Base-by-base conservation (phyloP, 2,113 vertebrate species). In the Burhinus oedicnemus region DNA sequence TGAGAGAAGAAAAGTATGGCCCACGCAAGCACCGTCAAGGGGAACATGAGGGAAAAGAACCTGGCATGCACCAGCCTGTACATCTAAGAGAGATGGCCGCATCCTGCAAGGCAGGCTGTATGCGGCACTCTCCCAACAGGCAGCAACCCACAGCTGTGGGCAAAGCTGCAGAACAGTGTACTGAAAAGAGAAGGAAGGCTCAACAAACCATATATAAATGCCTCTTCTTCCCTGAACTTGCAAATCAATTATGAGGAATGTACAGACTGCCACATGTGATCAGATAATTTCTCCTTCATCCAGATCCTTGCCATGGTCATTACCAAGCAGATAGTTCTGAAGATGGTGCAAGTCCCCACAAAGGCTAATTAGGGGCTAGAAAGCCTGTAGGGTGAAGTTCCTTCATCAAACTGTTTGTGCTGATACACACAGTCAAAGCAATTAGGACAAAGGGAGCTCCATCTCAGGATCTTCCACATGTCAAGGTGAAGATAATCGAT, bases 401-500 rank as follows among this genome's bases (percentile, higher is more conserved):
- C 82, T 93, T 71, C 54, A 93, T 96, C 89, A 96, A 20, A 75
- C 47, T 84, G 38, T 87, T 93, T 90, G 81, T 94, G 83, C 54
- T 93, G 85, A 87, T 77, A 62, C 13, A 71, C n/a, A 70, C 26
- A 91, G 57, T 64, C 75, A 83, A 87, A 93, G 58, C 79, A 95
- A 90, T 87, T 90, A 91, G 81, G 84, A 88, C 62, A 93, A 78
- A 85, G 72, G 29, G 44, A 95, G n/a, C 40, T 74, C 78, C 72
- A 87, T 72, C 62, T 77, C 85, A 87, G 76, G 87, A 92, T 93
- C 89, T 93, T 95, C 92, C 75, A 77, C 72, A 87, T 57, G 42
- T 93, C 90, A 87, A 93, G 87, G 79, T 89, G 93, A 96, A 90
- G 62, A 64, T 86, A 96, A 97, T 95, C 51, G 1, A 96, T 97